A percentile compares a stretch with the other conserved stretches of the same genome.
Evolutionary conservation across 1,140 invertebrate genomes (phyloP).

Genomic region (Drosophila kurseongensis): DNA sequence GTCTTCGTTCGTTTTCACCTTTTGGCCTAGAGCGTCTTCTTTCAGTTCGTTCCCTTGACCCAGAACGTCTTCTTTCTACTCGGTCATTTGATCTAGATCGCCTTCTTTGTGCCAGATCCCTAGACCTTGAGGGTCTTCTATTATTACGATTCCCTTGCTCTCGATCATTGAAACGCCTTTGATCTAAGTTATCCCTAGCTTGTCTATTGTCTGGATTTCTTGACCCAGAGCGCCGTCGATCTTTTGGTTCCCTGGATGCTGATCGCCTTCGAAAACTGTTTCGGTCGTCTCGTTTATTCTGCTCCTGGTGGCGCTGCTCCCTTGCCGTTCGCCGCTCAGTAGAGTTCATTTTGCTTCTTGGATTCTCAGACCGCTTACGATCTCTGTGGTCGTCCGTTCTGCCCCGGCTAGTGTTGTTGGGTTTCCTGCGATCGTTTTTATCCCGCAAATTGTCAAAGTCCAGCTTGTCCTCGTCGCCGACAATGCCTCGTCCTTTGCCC

Average conservation of each 20-base stretch:
- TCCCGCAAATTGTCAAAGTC: conserved; percentile 76
- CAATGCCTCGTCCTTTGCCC: conserved; percentile 92
- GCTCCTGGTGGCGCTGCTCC: conserved; percentile 62
- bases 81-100: conserved; percentile 16
- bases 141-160: conserved; percentile 21
- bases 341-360: conserved; percentile 32
- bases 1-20: conserved; percentile 5
- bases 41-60: conserved; percentile 28
- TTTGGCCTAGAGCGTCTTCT: conserved; percentile 13
- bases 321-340: conserved; percentile 54
- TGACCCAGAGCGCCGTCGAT: conserved; percentile 30
- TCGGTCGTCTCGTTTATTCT: conserved; percentile 25
- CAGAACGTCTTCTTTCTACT: conserved; percentile 3
- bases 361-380: conserved; percentile 19
- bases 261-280: conserved; percentile 18
- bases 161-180: conserved; percentile 2
- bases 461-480: conserved; percentile 47
- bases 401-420: conserved; percentile 2
- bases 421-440: conserved; percentile 28
- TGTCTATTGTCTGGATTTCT: conserved; percentile 4
- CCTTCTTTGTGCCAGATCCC: neutral
- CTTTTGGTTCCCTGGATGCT: conserved; percentile 19
- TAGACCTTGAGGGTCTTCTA: conserved; percentile 17
- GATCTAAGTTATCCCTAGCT: conserved; percentile 1
- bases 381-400: conserved; percentile 2